Base-by-base conservation (phyloP, 2,888 invertebrate species). In the Cremastinae sp. region DNA sequence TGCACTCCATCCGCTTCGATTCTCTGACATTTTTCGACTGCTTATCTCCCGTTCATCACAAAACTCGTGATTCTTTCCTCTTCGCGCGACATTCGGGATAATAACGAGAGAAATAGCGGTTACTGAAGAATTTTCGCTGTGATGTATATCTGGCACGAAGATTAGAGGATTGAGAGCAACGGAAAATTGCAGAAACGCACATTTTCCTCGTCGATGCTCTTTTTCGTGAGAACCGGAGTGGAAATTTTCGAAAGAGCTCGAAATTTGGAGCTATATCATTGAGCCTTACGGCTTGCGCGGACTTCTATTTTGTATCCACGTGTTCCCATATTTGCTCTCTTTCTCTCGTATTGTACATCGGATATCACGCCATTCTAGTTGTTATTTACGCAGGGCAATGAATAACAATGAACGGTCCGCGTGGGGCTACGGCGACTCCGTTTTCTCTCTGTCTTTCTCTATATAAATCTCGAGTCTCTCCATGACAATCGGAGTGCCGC, bases 331-430 rank as follows among this genome's bases (percentile, higher is more conserved):
- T 80, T 82, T 81, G 62, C 66, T 75, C 78, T 79, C 70, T 73
- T 71, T 73, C 78, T 74, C 77, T 70, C 82, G 5, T 28, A 79
- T 81, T 81, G 80, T 82, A 78, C 73, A 78, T 78, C 79, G 82
- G 83, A 82, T 82, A 81, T 82, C 79, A 79, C 78, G 75, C 64
- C 68, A 75, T 69, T 78, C 78, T 78, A 78, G 79, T 82, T 82
- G 80, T 84, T 82, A 82, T 83, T 83, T 81, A 83, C 84, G 76
- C 75, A 75, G 75, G 51, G 78, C 82, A 77, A 82, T 83, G 83
- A 84, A 84, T 84, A 83, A 81, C 83, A 84, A 84, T 84, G 84
- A 82, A 83, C 75, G 28, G 74, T 62, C 65, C 22, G 55, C 71
- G 45, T 16, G 43, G 55, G 37, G 66, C 39, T 22, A 16, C 39